Evolutionary conservation across 2,888 invertebrate genomes (phyloP).

Genomic region (Rugalucina vietnamica): DNA sequence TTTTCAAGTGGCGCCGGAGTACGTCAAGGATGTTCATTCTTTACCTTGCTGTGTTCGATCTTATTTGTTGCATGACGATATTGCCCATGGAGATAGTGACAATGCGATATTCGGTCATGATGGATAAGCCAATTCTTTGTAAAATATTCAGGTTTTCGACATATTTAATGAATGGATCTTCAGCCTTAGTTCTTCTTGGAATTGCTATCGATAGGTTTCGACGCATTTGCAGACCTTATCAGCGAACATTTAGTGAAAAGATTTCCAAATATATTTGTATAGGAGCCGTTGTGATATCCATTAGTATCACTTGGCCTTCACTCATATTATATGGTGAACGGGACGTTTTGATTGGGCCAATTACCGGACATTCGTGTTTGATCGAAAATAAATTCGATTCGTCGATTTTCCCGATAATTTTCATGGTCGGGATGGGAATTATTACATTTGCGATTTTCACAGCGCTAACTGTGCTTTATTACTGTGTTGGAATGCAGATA

Average conservation of each 20-base stretch:
- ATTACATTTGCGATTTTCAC: constrained; percentile 41
- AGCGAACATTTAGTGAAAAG: constrained; percentile 46
- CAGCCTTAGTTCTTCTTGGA: constrained; percentile 59
- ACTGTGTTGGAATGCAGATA: constrained; percentile 57
- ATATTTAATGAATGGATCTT: constrained; percentile 56
- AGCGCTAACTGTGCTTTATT: constrained; percentile 40
- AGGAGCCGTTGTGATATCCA: constrained; percentile 28
- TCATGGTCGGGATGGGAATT: constrained; percentile 39
- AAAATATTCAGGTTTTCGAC: constrained; percentile 59
- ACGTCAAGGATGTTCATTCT: constrained; percentile 56
- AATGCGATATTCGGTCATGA: constrained; percentile 40
- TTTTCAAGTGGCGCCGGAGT: constrained; percentile 52
- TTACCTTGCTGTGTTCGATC: constrained; percentile 52
- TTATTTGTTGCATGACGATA: constrained; percentile 55
- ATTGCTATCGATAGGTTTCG: constrained; percentile 62
- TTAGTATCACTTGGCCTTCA: constrained; percentile 54
- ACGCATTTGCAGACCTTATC: constrained; percentile 62
- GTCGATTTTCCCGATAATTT: constrained; percentile 39
- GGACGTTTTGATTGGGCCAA: not conserved
- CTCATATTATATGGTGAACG: constrained; percentile 64
- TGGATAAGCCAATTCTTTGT: constrained; percentile 46
- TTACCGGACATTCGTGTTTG: constrained; percentile 28
- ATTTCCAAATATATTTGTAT: constrained; percentile 57
- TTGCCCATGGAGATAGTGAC: constrained; percentile 59
- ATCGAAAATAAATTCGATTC: constrained; percentile 32